Conservation (phyloP, 2,888 invertebrate genomes). For the Maniola hyperantus region DNA sequence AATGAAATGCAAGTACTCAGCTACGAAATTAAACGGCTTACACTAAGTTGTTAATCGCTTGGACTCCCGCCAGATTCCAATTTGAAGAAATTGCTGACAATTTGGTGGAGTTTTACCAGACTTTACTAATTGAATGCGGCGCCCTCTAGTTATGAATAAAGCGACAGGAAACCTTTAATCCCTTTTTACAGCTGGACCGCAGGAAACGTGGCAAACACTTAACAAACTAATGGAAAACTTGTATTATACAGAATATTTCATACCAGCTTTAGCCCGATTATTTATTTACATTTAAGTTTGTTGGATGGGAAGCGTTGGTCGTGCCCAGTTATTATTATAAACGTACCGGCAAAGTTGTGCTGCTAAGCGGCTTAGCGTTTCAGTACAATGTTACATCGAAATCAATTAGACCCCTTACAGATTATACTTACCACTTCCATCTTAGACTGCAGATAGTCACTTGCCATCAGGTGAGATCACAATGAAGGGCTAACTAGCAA, state of each 20-base stretch:
- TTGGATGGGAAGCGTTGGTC: not conserved
- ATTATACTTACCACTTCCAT: too few relatives aligned
- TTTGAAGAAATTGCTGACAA: slow-evolving; percentile 71
- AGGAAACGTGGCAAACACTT: not conserved
- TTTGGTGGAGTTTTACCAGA: slow-evolving; percentile 37
- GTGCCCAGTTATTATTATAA: too few relatives aligned
- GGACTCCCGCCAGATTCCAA: slow-evolving; percentile 67
- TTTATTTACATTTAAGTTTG: not conserved
- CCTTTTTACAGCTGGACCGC: not conserved
- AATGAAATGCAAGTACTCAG: slow-evolving; percentile 54
- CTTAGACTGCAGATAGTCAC: too few relatives aligned
- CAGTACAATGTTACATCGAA: too few relatives aligned
- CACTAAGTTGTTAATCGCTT: slow-evolving; percentile 73
- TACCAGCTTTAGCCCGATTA: not conserved
- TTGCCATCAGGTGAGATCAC: too few relatives aligned
- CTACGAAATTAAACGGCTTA: slow-evolving; percentile 71
- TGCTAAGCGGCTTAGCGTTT: too few relatives aligned
- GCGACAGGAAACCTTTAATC: slow-evolving; percentile 3
- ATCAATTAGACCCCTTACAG: too few relatives aligned
- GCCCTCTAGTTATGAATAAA: slow-evolving; percentile 27
- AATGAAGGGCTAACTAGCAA: too few relatives aligned
- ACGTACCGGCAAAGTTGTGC: too few relatives aligned
- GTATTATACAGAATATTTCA: too few relatives aligned
- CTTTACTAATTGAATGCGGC: slow-evolving; percentile 34
- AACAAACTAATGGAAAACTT: not conserved